Evolutionary conservation across 2,797 vertebrate species (phyloP).

Genomic region (Calcarius lapponicus): DNA sequence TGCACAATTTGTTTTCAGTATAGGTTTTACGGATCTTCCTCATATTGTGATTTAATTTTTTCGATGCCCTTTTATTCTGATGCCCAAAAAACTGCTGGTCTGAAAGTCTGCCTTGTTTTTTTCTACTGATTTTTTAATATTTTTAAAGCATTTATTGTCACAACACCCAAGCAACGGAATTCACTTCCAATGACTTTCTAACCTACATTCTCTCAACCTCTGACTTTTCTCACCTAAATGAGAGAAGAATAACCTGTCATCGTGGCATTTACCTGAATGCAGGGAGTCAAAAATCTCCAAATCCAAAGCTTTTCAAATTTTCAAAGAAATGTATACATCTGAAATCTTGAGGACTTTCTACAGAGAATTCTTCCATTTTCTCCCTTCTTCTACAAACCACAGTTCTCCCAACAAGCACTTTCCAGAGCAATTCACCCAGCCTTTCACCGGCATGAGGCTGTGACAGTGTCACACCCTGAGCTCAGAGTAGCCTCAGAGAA

Average conservation of each 20-base stretch:
- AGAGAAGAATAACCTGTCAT: neutral
- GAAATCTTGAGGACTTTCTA: neutral
- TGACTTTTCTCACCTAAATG: neutral
- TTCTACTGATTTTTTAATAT: neutral
- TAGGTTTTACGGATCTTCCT: neutral
- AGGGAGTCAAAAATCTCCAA: neutral
- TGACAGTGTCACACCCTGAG: accelerated
- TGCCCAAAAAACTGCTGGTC: neutral
- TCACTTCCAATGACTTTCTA: neutral
- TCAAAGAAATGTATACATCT: neutral
- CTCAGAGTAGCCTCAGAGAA: accelerated
- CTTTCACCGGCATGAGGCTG: neutral
- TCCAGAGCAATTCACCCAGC: neutral
- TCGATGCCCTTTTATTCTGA: neutral
- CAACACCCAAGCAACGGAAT: neutral
- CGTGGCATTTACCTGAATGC: neutral
- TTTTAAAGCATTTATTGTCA: neutral
- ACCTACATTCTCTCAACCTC: neutral
- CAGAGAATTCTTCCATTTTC: neutral
- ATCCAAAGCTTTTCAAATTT: neutral
- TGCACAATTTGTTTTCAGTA: neutral
- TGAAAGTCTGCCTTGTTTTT: neutral
- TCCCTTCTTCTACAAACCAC: neutral
- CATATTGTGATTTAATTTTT: neutral
- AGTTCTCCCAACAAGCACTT: neutral